Evolutionary conservation across 2,113 vertebrate genomes (phyloP).

Genomic region (Zosterops borbonicus): DNA sequence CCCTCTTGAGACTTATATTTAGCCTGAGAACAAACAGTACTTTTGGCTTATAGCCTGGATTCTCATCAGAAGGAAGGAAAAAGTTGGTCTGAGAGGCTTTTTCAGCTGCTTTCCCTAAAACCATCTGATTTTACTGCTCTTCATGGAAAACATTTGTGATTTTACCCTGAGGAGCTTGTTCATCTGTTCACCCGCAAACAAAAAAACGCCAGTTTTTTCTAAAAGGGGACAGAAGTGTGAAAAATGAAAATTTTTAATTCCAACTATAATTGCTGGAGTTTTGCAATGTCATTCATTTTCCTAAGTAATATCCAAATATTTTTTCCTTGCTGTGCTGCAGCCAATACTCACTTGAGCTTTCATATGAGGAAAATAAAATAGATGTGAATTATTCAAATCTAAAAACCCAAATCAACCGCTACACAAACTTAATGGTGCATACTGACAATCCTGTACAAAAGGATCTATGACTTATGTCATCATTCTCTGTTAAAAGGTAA

Average conservation of each 20-base stretch:
- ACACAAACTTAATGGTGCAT: not conserved
- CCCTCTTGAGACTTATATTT: not conserved
- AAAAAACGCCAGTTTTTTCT: not conserved
- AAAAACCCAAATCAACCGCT: not conserved
- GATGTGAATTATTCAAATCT: not conserved
- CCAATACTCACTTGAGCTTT: not conserved
- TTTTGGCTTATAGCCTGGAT: not conserved
- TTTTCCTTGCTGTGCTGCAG: not conserved
- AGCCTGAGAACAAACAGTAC: slow-evolving; percentile 21
- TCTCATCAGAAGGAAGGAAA: not conserved
- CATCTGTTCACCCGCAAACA: not conserved
- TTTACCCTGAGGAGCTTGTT: not conserved
- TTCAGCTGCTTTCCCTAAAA: not conserved
- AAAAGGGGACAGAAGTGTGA: not conserved
- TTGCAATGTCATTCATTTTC: slow-evolving; percentile 33
- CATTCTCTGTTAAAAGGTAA: not conserved
- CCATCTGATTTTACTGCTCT: not conserved
- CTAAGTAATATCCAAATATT: not conserved
- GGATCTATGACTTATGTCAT: not conserved
- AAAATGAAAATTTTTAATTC: slow-evolving; percentile 21
- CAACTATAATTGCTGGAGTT: slow-evolving; percentile 31
- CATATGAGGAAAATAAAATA: not conserved
- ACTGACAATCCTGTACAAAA: not conserved
- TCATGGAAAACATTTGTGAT: not conserved
- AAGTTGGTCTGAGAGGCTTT: not conserved